These are phyloP conservation scores for Tragelaphus imberbis DNA, from an alignment of 2,113 vertebrate genomes.

Conservation along the genomic window DNA sequence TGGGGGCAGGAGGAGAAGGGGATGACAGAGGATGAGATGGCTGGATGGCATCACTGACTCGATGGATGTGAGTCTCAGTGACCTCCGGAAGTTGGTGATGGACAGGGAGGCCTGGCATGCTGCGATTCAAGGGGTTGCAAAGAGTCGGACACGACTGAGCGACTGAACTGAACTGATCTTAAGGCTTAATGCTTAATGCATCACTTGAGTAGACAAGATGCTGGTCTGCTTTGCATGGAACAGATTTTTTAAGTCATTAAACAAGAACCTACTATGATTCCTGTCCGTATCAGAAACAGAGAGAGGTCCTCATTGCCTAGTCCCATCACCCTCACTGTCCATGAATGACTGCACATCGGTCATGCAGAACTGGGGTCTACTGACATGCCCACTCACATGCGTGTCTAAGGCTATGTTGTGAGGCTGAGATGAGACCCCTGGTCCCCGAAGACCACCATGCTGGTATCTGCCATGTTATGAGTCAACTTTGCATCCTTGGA, in stretches of 20 bases:
- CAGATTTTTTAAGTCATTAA: not conserved
- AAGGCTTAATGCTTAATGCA: too few species aligned
- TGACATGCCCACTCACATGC: not conserved
- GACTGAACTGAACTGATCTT: not conserved
- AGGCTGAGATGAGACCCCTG: not conserved
- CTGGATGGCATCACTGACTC: too few species aligned
- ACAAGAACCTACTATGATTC: not conserved
- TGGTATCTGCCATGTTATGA: not conserved
- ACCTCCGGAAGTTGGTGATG: too few species aligned
- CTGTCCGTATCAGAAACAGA: not conserved
- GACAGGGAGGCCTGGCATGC: too few species aligned
- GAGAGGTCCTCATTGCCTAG: rapidly evolving
- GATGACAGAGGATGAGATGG: too few species aligned
- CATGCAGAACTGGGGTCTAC: not conserved
- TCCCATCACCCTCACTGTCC: not conserved
- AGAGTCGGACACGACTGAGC: too few species aligned
- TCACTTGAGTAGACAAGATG: not conserved
- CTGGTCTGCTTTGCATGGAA: not conserved
- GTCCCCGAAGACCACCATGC: rapidly evolving
- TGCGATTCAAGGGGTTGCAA: too few species aligned
- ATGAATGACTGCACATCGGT: rapidly evolving
- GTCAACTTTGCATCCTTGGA: rapidly evolving
- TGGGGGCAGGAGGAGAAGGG: too few species aligned
- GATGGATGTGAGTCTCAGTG: too few species aligned
- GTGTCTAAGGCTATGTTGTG: too few species aligned